These are phyloP conservation scores for Spheniscus mendiculus DNA, from an alignment of 2,113 vertebrate genomes.

Conservation along the genomic window DNA sequence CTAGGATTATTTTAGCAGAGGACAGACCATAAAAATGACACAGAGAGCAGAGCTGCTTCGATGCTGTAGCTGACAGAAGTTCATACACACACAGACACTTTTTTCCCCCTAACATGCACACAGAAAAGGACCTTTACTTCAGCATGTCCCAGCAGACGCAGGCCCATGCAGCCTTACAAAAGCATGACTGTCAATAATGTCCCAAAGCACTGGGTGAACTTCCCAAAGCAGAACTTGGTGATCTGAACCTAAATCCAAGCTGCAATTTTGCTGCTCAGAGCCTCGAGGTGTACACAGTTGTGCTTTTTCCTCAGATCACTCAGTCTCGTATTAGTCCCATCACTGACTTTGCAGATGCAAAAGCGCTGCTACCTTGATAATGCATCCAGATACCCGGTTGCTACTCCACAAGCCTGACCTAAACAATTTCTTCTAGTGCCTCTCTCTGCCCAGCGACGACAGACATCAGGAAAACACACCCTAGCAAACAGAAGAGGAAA, in stretches of 20 bases:
- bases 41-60: background rate
- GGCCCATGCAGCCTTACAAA: background rate
- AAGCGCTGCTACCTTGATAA: background rate
- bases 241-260: background rate
- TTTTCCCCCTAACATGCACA: background rate
- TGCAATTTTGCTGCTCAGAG: background rate
- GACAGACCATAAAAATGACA: background rate
- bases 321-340: background rate
- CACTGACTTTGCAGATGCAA: background rate
- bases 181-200: background rate
- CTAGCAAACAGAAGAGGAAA: background rate
- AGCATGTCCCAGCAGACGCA: background rate
- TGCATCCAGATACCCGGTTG: background rate
- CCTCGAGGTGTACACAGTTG: background rate
- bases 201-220: background rate
- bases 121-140: background rate
- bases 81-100: background rate
- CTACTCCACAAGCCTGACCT: background rate
- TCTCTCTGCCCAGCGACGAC: background rate
- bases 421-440: background rate
- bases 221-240: background rate
- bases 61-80: background rate
- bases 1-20: background rate
- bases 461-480: background rate
- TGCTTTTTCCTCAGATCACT: background rate